Conservation (phyloP, 2,797 vertebrate species). For the Neosilurus mollespiculum region DNA sequence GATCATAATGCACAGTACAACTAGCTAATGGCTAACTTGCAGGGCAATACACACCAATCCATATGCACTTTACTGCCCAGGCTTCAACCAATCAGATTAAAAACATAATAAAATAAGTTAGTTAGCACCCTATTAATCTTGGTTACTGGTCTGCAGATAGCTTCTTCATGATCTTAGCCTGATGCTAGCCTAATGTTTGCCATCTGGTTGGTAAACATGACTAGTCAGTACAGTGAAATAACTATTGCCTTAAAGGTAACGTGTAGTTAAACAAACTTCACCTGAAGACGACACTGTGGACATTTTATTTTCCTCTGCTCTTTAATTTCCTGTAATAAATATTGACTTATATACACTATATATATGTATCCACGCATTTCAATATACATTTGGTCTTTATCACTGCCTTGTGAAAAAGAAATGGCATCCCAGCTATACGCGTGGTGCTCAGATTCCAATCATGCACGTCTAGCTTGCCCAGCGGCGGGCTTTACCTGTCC, state of each 20-base stretch:
- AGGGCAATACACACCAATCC: too few relatives aligned
- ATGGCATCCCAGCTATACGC: slow-evolving; percentile 20
- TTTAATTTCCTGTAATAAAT: neutral
- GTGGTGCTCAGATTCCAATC: slow-evolving; percentile 48
- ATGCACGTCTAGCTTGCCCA: slow-evolving; percentile 1
- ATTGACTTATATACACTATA: neutral
- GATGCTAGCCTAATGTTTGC: neutral
- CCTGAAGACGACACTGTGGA: neutral
- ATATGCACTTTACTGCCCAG: too few relatives aligned
- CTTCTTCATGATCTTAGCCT: neutral
- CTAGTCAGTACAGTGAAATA: too few relatives aligned
- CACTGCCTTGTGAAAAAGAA: neutral
- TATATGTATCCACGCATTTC: neutral
- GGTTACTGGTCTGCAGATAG: neutral
- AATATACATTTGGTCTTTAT: neutral
- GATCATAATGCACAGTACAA: too few relatives aligned
- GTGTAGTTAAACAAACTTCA: neutral
- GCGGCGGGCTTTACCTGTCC: slow-evolving; percentile 42
- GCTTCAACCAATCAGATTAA: too few relatives aligned
- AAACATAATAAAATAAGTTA: neutral
- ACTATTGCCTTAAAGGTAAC: too few relatives aligned
- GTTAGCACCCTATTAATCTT: neutral
- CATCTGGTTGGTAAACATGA: too few relatives aligned
- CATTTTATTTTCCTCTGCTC: neutral
- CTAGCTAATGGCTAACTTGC: too few relatives aligned